phyloP scores from a whole-genome alignment of 2,113 vertebrate genomes.

The Nyctibius bracteatus region DNA sequence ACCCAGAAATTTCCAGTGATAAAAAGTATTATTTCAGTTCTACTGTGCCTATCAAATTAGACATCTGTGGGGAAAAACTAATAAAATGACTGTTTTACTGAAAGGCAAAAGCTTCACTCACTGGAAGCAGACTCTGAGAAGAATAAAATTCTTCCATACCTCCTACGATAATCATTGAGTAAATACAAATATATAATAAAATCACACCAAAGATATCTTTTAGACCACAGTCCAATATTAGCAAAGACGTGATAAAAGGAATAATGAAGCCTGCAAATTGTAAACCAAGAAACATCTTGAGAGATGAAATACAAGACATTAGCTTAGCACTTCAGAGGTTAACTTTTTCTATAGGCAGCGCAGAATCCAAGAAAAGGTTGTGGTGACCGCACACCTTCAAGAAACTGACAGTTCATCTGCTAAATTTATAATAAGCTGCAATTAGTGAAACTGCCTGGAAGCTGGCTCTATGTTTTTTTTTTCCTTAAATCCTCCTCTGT shows the following conservation, averaged over 20 bases:
- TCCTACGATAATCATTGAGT: neutral
- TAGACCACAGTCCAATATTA: neutral
- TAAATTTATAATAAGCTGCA: constrained; percentile 30
- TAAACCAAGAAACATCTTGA: neutral
- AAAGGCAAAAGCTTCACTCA: neutral
- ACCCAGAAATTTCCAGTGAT: neutral
- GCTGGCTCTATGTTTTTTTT: neutral
- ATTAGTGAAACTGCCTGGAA: constrained; percentile 28
- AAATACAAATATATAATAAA: neutral
- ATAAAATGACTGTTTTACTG: neutral
- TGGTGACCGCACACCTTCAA: neutral
- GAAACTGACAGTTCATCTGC: neutral
- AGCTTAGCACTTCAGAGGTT: neutral
- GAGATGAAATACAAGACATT: neutral
- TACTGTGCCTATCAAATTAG: neutral
- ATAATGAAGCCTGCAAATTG: neutral
- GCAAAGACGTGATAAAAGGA: neutral
- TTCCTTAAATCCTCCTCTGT: neutral
- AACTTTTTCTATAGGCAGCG: neutral
- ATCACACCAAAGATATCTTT: neutral
- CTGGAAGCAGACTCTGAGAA: neutral
- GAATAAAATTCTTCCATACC: neutral
- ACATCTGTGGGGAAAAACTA: neutral
- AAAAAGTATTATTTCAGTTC: neutral
- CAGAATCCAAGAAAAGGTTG: neutral